Conservation (phyloP, 2,888 invertebrate species). For the Eupithecia dodoneata region DNA sequence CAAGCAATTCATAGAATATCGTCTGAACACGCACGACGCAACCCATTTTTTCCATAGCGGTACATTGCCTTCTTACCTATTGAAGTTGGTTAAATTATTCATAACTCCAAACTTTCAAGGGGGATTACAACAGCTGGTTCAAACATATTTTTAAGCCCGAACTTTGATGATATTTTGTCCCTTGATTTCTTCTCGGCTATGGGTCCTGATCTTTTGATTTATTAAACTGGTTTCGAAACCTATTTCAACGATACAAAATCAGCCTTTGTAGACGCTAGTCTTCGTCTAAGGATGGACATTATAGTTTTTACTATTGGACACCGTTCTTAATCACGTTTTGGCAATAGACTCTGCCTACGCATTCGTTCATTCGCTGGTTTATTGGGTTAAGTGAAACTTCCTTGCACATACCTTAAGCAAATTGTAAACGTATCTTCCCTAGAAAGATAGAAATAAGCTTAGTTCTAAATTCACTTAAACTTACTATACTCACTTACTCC, state of each 20-base stretch:
- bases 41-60: background rate
- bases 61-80: background rate
- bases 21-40: background rate
- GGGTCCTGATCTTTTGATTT: background rate
- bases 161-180: background rate
- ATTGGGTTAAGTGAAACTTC: background rate
- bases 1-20: conserved; percentile 1
- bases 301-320: background rate
- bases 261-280: too few relatives aligned
- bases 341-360: background rate
- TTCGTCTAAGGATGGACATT: background rate
- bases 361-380: too few relatives aligned
- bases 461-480: background rate
- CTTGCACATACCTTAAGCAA: background rate
- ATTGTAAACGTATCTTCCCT: background rate
- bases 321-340: background rate
- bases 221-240: background rate
- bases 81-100: conserved; percentile 9
- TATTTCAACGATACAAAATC: too few relatives aligned
- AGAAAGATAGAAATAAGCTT: background rate
- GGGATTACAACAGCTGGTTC: background rate
- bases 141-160: background rate
- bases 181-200: background rate
- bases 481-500: too few relatives aligned
- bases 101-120: background rate